Evolutionary conservation across 2,888 invertebrate genomes (phyloP).

Genomic region (Cryptosula pallasiana): DNA sequence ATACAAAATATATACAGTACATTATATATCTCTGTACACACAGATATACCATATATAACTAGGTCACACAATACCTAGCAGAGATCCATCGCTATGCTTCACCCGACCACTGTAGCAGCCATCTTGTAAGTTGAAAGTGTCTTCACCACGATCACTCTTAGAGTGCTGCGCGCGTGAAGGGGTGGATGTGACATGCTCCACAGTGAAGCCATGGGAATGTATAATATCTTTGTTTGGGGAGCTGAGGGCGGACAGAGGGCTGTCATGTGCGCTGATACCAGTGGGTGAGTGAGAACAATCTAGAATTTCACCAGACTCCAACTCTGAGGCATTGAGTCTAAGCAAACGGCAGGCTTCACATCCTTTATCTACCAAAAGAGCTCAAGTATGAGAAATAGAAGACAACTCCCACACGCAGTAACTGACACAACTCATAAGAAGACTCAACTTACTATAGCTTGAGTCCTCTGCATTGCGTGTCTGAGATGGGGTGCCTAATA

Average conservation of each 20-base stretch:
- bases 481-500: neutral
- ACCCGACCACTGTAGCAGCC: slow-evolving; percentile 18
- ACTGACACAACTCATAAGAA: no score
- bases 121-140: slow-evolving; percentile 2
- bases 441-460: neutral
- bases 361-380: neutral
- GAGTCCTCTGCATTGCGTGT: neutral
- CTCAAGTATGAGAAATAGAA: no score
- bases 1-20: no score
- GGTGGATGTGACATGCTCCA: neutral
- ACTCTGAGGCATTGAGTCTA: neutral
- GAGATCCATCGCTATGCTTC: slow-evolving; percentile 22
- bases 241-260: neutral
- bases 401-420: no score
- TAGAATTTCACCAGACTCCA: slow-evolving; percentile 8
- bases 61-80: no score
- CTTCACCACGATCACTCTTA: neutral
- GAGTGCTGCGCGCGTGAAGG: neutral
- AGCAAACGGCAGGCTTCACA: slow-evolving; percentile 13
- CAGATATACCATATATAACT: no score
- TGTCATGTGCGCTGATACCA: neutral
- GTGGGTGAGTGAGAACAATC: slow-evolving; percentile 21
- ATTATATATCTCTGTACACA: no score
- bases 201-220: neutral
- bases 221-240: neutral